Percentiles rank a stretch among this genome's conserved stretches.
phyloP scores from a whole-genome alignment of 35 echinoderm and acorn worm genomes.

The Apostichopus japonicus region DNA sequence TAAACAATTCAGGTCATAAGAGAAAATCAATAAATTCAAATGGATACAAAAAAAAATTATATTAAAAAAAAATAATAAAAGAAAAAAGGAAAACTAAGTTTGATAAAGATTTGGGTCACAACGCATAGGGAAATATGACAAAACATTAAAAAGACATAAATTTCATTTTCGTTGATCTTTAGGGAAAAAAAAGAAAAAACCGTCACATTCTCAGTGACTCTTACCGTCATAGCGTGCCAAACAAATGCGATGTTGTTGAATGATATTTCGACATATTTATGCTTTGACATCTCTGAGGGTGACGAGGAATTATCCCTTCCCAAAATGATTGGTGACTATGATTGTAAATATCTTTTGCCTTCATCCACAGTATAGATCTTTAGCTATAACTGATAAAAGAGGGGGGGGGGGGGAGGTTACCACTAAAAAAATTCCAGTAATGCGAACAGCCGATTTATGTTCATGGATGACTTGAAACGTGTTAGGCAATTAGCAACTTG shows the following conservation, averaged over 20 bases:
- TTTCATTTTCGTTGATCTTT: background rate
- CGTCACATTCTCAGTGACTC: too few species aligned
- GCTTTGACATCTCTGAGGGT: background rate
- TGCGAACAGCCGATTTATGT: slow-evolving; percentile 36
- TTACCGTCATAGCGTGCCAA: slow-evolving; percentile 40
- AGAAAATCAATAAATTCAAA: slow-evolving; percentile 21
- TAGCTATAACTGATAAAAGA: too few species aligned
- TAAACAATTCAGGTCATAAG: slow-evolving; percentile 29
- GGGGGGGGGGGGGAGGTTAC: too few species aligned
- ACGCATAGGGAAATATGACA: slow-evolving; percentile 34
- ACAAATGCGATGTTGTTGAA: slow-evolving; percentile 35
- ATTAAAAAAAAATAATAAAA: too few species aligned
- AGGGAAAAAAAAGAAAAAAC: background rate
- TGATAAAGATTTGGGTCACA: slow-evolving; percentile 33
- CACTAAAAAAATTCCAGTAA: background rate
- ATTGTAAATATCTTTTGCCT: slow-evolving; percentile 33
- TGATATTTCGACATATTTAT: slow-evolving; percentile 34
- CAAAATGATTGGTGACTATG: slow-evolving; percentile 6
- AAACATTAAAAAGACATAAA: slow-evolving; percentile 56
- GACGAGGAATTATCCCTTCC: slow-evolving; percentile 15
- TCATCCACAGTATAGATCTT: too few species aligned
- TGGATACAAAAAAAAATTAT: background rate
- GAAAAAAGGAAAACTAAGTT: background rate
- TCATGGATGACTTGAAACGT: slow-evolving; percentile 3
- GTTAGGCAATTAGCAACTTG: slow-evolving; percentile 38